Conservation (phyloP, 2,797 vertebrate genomes). For the Argyrosomus regius region DNA sequence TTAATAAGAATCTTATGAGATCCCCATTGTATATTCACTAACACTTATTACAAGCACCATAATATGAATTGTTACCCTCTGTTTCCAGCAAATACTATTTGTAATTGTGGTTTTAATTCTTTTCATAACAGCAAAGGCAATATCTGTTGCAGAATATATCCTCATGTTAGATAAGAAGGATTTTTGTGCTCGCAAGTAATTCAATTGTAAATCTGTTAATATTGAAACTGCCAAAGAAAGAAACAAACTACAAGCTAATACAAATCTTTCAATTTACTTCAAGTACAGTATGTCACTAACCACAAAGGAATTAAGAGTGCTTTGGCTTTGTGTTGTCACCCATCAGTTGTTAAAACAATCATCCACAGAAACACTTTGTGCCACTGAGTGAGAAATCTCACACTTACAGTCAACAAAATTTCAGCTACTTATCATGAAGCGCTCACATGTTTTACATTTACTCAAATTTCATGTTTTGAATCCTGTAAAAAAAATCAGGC, state of each 20-base stretch:
- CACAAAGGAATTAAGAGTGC: not conserved
- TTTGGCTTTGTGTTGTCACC: constrained; percentile 23
- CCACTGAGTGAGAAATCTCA: constrained; percentile 12
- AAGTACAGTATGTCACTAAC: constrained; percentile 2
- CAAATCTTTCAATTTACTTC: constrained; percentile 5
- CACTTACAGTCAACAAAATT: not conserved
- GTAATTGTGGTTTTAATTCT: not conserved
- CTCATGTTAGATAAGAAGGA: not conserved
- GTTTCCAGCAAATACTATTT: not conserved
- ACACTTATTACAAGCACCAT: too few relatives aligned
- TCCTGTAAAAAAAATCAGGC: not conserved
- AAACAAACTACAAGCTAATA: not conserved
- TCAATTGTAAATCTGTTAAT: not conserved
- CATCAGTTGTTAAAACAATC: constrained; percentile 9
- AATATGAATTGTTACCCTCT: too few relatives aligned
- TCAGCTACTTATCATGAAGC: constrained; percentile 4
- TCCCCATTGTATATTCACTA: too few relatives aligned
- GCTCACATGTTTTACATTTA: not conserved
- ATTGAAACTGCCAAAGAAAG: not conserved
- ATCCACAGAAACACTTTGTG: constrained; percentile 8
- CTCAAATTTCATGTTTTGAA: not conserved
- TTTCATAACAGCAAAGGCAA: not conserved
- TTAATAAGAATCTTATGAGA: too few relatives aligned
- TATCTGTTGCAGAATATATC: too few relatives aligned
- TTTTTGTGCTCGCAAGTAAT: constrained; percentile 9